Base-by-base conservation (phyloP, 2,113 vertebrate species). In the Eidolon helvum region DNA sequence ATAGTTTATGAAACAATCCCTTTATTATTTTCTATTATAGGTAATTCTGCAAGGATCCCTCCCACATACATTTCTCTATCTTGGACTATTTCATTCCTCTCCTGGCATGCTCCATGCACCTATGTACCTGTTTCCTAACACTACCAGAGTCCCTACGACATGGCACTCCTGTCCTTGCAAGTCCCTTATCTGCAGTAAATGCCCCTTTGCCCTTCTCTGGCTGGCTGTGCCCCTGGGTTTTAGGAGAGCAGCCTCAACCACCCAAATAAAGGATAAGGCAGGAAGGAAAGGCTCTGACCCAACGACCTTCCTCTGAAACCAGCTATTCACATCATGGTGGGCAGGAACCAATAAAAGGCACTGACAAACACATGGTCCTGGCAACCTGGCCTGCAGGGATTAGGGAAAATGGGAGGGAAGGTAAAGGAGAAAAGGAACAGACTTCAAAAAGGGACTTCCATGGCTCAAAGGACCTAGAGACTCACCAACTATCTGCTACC, bases 271-370 rank as follows among this genome's bases (percentile, higher is more conserved):
- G 43, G 24, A 53, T 63, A 5, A 71, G 16, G 33, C 7, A 71
- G 16, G 30, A 40, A 95, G 38, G 43, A 24, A 78, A 75, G 86
- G 45, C 50, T 93, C 38, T 91, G 61, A 96, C 5, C 12, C 28
- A 83, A 40, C 6, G 50, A 75, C 14, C 50, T 59, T 63, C 50
- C 45, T 92, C 86, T 90, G 53, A 91, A 84, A 93, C 33, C 87
- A 95, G 14, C n/a, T 63, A 72, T 26, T 11, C 16, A 10, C 35
- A 96, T 83, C 28, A 63, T n/a, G 71, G 26, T 22, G 14, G 16
- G n/a, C 19, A 93, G 83, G 40, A 63, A 69, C 55, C 66, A 91
- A 43, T 50, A 91, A 94, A 95, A 78, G 9, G 77, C 21, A 89
- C 4, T 38, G 8, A 68, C 14, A 7, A 77, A 63, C 40, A 79